phyloP scores from a whole-genome alignment of 2,797 vertebrate genomes.

The Eurystomus glaucurus region DNA sequence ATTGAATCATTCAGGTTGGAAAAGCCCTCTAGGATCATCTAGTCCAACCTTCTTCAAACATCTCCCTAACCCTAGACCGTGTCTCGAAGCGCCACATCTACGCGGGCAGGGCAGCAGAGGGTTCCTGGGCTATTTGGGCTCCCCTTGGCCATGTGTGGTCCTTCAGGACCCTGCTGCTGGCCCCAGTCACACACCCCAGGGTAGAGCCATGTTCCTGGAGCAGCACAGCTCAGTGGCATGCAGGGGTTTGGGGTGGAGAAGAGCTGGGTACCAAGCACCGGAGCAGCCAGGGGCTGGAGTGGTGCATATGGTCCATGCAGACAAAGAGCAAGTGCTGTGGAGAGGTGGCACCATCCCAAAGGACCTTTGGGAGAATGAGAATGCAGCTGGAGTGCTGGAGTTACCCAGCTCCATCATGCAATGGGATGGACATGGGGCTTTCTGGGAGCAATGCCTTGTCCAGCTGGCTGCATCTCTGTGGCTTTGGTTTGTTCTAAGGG shows the following conservation, averaged over 20 bases:
- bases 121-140: not conserved
- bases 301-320: not conserved
- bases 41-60: too few relatives aligned
- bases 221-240: not conserved
- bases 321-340: not conserved
- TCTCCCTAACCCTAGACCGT: too few relatives aligned
- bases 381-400: not conserved
- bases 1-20: too few relatives aligned
- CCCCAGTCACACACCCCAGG: rapidly evolving
- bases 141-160: rapidly evolving
- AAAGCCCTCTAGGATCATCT: too few relatives aligned
- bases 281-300: not conserved
- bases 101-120: not conserved
- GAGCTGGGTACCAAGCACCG: not conserved
- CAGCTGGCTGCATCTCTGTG: not conserved
- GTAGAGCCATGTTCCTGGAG: not conserved
- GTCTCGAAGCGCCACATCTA: too few relatives aligned
- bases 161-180: not conserved
- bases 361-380: too few relatives aligned
- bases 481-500: not conserved
- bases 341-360: not conserved
- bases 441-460: not conserved
- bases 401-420: too few relatives aligned
- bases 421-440: not conserved
- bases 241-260: not conserved